Percentiles rank a stretch among this genome's conserved stretches.
Evolutionary conservation across 2,888 invertebrate species (phyloP).

Genomic region (Lasioglossum leucozonium): DNA sequence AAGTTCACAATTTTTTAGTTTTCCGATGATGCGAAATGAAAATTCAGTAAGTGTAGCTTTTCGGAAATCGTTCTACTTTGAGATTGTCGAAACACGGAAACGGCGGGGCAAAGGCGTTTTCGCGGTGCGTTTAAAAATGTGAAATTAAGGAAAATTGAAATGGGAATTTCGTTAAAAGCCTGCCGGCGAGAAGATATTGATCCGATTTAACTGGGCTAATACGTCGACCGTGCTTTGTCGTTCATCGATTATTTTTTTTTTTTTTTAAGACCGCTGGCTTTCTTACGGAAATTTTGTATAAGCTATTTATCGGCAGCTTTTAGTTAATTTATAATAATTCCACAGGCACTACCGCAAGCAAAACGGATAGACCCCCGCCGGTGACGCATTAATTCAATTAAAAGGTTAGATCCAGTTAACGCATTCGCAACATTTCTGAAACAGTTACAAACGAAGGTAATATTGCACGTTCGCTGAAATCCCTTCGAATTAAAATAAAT

Average conservation of each 20-base stretch:
- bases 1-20: too few species aligned
- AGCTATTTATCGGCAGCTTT: neutral
- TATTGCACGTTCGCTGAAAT: neutral
- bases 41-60: too few species aligned
- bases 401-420: neutral
- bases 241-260: too few species aligned
- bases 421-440: neutral
- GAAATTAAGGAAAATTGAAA: neutral
- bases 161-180: neutral
- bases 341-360: neutral
- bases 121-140: neutral
- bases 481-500: neutral
- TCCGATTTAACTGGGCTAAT: neutral
- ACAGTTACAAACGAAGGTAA: neutral
- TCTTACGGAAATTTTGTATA: neutral
- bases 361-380: neutral
- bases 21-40: too few species aligned
- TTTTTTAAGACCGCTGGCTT: neutral
- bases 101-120: neutral
- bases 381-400: conserved; percentile 1
- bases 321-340: neutral
- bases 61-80: too few species aligned
- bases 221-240: too few species aligned
- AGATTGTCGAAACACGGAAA: neutral
- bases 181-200: neutral